Evolutionary conservation across 37 sponge, comb jelly and placozoan species (phyloP), one percentile per base, ranked within the genome.

Genomic region (Tethya wilhelma): DNA sequence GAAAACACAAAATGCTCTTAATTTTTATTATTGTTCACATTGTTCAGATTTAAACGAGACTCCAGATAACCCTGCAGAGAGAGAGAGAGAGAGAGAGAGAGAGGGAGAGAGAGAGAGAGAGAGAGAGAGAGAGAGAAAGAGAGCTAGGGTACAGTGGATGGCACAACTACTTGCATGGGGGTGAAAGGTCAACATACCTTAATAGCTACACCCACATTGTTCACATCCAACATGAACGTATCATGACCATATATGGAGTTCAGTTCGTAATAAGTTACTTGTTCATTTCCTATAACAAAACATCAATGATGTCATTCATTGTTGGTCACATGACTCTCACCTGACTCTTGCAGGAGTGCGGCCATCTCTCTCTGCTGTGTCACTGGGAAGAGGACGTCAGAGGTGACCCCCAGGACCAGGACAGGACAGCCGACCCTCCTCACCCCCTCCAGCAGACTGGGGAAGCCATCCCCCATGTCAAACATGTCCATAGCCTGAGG

Each of bases 401-500:
- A 77, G 23, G 64, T 76, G 4, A 89, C 90, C 29, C 93, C 93
- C 5, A 93, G 22, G 4, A 89, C 93, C 59, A 93, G 69, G 57
- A 81, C 78, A 60, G 93, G 93, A 62, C 90, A 89, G 53, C 66
- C 26, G 39, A 93, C 64, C 71, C 86, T 53, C 2, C 12, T 20
- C 46, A 93, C 71, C 4, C 81, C 90, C 23, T 84, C 89, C 31
- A 64, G 8, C 56, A 69, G 31, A 17, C 85, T 84, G 4, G 64
- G 20, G 38, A 38, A 78, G 0, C 93, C 93, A 65, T 83, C 86
- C 14, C 64, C 69, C 76, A 93, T 80, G 79, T 93, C 72, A 72
- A 89, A 93, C 72, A 93, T 45, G 30, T 93, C 93, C 89, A 93
- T 89, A 0, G 93, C 93, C 92, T 91, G 65, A 31, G 69, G 9